Base-by-base conservation (phyloP, 2,888 invertebrate genomes). In the Xestia ashworthii region DNA sequence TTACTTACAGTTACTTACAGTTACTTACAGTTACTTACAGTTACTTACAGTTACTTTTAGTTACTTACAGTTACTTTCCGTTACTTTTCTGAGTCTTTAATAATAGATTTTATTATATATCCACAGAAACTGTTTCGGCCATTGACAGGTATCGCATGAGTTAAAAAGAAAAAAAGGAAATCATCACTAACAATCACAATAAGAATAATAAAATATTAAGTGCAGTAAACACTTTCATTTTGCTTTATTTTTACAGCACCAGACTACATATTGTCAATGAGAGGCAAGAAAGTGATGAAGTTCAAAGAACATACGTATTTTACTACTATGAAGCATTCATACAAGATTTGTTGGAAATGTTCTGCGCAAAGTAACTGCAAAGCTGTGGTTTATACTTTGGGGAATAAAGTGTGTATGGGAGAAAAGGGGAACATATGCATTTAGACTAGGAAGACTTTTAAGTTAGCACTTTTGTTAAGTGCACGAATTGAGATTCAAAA, bases 261-360 rank as follows among this genome's bases (percentile, higher is more conserved):
- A 14, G 87, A 87, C 4, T 85, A 75, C 25, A 76, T 87, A 14
- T 22, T 83, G n/a, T 66, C 76, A 50, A 72, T 84, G 77, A 81
- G 83, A 19, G 86, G 78, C 1, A 80, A 78, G 41, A 71, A 74
- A 16, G 73, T 84, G 8, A 80, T 87, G 86, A 83, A 85, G 16
- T 87, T 67, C 50, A 80, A 76, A 58, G 82, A 80, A 1, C 44
- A 80, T 11, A 82, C 84, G 12, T 87, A 87, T n/a, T 81, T 48
- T 38, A 84, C 80, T 12, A 67, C 53, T 0, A 48, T 75, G 9
- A 71, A 53, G 9, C 32, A 58, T 8, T 65, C 71, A 1, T 66
- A 74, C 16, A 82, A 84, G 55, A 55, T 75, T 12, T 48, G 65
- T 16, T 87, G 88, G 88, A 76, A 22, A 11, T 87, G 88, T 58